These are phyloP conservation scores for Chloroclysta siterata DNA, from an alignment of 2,888 invertebrate genomes.

Conservation along the genomic window DNA sequence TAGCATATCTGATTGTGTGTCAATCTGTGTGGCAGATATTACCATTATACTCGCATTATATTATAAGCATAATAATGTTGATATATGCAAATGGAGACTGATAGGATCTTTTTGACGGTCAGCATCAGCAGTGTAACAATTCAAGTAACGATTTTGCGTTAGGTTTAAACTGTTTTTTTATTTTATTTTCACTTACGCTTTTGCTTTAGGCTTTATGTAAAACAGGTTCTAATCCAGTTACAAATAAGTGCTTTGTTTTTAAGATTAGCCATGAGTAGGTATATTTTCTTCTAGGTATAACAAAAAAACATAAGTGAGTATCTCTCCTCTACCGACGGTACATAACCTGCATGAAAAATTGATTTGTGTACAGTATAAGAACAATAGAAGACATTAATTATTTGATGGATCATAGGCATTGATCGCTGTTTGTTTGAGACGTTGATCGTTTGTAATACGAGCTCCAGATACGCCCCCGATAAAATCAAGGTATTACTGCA, in stretches of 20 bases:
- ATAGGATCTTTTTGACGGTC: conserved; percentile 35
- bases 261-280: too few species aligned
- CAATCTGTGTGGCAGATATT: conserved; percentile 48
- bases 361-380: not conserved
- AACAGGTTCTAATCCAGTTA: too few species aligned
- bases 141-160: too few species aligned
- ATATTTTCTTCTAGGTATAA: too few species aligned
- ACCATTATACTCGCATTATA: conserved; percentile 49
- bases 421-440: conserved; percentile 10
- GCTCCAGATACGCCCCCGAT: conserved; percentile 25
- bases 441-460: conserved; percentile 25
- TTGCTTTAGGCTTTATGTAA: too few species aligned
- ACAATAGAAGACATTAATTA: conserved; percentile 16
- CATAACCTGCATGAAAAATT: not conserved
- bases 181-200: too few species aligned
- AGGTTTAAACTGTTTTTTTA: not conserved
- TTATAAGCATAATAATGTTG: conserved; percentile 50
- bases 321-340: not conserved
- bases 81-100: conserved; percentile 43
- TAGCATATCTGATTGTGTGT: conserved; percentile 53
- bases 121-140: not conserved
- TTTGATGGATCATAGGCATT: conserved; percentile 16
- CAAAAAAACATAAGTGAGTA: too few species aligned
- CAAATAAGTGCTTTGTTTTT: too few species aligned
- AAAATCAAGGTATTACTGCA: conserved; percentile 29